Base-by-base conservation (phyloP, 2,888 invertebrate genomes). In the Frankliniella fusca region DNA sequence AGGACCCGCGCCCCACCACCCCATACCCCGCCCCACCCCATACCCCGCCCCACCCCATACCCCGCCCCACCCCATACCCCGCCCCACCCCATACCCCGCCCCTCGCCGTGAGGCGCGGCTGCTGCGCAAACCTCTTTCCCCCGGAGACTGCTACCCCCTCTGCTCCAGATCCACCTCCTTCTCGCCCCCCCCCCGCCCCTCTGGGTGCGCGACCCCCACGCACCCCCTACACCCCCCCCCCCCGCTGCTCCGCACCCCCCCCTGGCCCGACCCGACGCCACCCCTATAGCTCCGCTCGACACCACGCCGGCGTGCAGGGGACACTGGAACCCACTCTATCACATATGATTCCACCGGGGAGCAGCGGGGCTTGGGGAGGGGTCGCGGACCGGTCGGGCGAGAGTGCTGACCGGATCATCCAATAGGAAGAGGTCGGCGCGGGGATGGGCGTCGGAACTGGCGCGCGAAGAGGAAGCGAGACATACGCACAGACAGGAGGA, bases 401-500 rank as follows among this genome's bases (percentile, higher is more conserved):
- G 23, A 70, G 70, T 70, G 70, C 70, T 70, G 70, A 70, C 70
- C 70, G 70, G n/a, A n/a, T 70, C 70, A 70, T 70, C 70, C 70
- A 70, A 70, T 70, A 23, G 11, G 70, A 70, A 23, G 23, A 23
- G 70, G 70, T 3, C 15, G 54, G 54, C 3, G 54, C 15, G 10
- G 10, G 54, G 10, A 54, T 8, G 54, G 20, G 54, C 15, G 54
- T 12, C 7, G 54, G 54, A 9, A 9, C 3, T 54, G 54, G 20
- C 15, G 54, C 15, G 20, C 15, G 10, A 20, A 54, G 54, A 10
- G 54, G 20, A 20, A 10, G 54, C 12, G 54, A 54, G n/a, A 54
- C 54, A 54, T 54, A 54, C 7, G 15, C 3, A 54, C 54, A 12
- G 54, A 54, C 54, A 54, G 54, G 54, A n/a, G n/a, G n/a, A n/a